Conservation (phyloP, 2,888 invertebrate genomes). For the Agrotis segetum region DNA sequence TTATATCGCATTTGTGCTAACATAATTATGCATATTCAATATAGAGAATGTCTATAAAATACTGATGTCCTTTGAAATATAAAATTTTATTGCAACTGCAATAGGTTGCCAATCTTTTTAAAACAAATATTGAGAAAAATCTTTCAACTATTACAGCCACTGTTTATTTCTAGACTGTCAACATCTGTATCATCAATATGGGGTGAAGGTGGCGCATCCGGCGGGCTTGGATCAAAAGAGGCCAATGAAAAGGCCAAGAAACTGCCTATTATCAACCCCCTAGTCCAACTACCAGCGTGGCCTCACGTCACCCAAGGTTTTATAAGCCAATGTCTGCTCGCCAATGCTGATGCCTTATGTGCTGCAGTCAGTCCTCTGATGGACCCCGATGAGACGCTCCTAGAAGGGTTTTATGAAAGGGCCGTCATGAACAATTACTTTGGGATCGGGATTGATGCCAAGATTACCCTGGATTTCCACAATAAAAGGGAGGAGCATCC, state of each 20-base stretch:
- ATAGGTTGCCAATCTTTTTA: neutral
- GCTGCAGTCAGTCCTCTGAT: conserved; percentile 98
- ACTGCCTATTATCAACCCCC: conserved; percentile 97
- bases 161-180: conserved; percentile 79
- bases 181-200: conserved; percentile 90
- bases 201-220: conserved; percentile 82
- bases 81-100: conserved; percentile 18
- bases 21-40: conserved; percentile 20
- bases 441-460: conserved; percentile 99
- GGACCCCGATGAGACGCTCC: conserved; percentile 97
- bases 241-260: conserved; percentile 92
- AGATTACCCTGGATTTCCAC: conserved; percentile 99
- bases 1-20: conserved; percentile 6
- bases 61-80: neutral
- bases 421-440: conserved; percentile 99
- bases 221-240: conserved; percentile 80
- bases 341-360: conserved; percentile 98
- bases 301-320: conserved; percentile 96
- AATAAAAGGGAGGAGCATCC: conserved; percentile 99
- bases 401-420: conserved; percentile 97
- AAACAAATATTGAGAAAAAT: neutral
- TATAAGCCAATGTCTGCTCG: conserved; percentile 98
- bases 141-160: neutral
- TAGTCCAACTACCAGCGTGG: conserved; percentile 97
- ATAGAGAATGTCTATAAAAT: neutral